phyloP scores from a whole-genome alignment of 2,888 invertebrate species.

The Mesorhabditis spiculigera region DNA sequence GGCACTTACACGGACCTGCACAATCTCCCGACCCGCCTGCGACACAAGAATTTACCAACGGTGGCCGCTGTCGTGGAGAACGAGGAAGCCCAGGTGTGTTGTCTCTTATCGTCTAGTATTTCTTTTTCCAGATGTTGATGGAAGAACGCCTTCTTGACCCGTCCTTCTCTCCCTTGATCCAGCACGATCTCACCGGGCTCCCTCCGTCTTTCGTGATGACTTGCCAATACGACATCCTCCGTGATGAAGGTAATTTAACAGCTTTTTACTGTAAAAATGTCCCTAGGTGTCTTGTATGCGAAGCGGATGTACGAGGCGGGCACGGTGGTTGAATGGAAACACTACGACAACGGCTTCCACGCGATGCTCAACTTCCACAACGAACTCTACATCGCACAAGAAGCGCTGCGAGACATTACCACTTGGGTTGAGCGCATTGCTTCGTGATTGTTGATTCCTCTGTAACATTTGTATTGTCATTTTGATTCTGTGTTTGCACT shows the following conservation, averaged over 20 bases:
- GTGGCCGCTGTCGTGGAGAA: slow-evolving; percentile 8
- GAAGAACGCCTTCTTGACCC: background rate
- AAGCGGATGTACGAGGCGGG: slow-evolving; percentile 47
- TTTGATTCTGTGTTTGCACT: too few relatives aligned
- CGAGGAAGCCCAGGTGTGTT: background rate
- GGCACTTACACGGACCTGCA: background rate
- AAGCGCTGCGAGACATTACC: slow-evolving; percentile 23
- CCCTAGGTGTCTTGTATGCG: slow-evolving; percentile 56
- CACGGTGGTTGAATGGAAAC: slow-evolving; percentile 47
- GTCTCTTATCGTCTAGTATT: background rate
- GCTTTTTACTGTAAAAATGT: background rate
- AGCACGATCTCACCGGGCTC: slow-evolving; percentile 42
- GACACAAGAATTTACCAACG: background rate
- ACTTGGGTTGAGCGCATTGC: slow-evolving; percentile 14
- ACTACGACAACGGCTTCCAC: slow-evolving; percentile 45
- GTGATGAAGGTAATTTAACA: slow-evolving; percentile 56
- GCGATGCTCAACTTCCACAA: slow-evolving; percentile 47
- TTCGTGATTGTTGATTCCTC: too few relatives aligned
- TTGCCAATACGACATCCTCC: slow-evolving; percentile 60
- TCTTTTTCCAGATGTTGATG: background rate
- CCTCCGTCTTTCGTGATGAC: slow-evolving; percentile 59
- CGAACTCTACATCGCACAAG: slow-evolving; percentile 32
- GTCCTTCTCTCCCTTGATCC: slow-evolving; percentile 59
- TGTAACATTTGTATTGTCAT: too few relatives aligned
- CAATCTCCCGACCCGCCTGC: background rate